Percentiles rank a stretch among this genome's conserved stretches.
Evolutionary conservation across 1,140 invertebrate species (phyloP).

Genomic region (Sitophilus oryzae): DNA sequence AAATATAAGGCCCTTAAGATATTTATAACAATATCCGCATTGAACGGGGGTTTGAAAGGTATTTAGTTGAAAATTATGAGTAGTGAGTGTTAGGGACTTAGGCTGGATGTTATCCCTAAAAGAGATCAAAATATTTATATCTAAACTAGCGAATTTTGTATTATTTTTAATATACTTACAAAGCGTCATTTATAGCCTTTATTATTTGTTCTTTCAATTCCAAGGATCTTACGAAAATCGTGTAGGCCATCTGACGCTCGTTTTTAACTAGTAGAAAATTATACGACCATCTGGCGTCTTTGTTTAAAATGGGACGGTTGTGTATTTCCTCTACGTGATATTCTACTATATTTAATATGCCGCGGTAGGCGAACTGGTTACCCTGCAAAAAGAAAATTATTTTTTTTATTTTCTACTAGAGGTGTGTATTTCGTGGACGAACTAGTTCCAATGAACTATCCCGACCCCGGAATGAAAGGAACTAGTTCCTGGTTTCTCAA

Average conservation of each 20-base stretch:
- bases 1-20: constrained; percentile 80
- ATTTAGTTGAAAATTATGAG: constrained; percentile 81
- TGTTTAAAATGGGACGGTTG: constrained; percentile 54
- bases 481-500: no score
- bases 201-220: constrained; percentile 87
- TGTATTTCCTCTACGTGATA: constrained; percentile 79
- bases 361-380: constrained; percentile 88
- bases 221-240: constrained; percentile 83
- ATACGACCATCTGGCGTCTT: constrained; percentile 70
- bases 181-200: constrained; percentile 82
- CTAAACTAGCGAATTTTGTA: not conserved
- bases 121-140: constrained; percentile 6
- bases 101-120: constrained; percentile 84
- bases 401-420: no score
- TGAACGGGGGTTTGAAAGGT: constrained; percentile 78
- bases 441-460: no score
- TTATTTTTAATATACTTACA: constrained; percentile 55
- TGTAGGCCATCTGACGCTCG: constrained; percentile 76
- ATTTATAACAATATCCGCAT: constrained; percentile 80
- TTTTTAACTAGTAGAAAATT: constrained; percentile 80
- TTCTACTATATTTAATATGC: constrained; percentile 76
- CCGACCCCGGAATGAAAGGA: no score
- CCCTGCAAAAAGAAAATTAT: constrained; percentile 62
- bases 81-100: constrained; percentile 64
- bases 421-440: no score